Base-by-base conservation (phyloP, 2,797 vertebrate genomes). In the Coccyzus lansbergi region DNA sequence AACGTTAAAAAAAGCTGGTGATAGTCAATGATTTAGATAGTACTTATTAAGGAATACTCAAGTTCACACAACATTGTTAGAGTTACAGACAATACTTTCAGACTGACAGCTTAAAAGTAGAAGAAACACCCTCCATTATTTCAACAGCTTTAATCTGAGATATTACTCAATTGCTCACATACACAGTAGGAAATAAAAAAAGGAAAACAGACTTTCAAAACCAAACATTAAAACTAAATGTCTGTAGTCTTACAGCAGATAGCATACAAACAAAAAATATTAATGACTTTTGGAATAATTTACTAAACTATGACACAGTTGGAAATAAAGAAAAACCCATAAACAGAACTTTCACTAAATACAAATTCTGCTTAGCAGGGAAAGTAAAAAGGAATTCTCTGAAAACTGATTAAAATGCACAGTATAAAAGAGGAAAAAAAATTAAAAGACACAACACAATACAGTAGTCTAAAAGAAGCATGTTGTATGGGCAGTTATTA, bases 331-430 rank as follows among this genome's bases (percentile, higher is more conserved):
- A 46, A 89, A 91, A 93, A 53, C 34, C 33, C 85, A 90, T 74
- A 95, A 96, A 91, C 78, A 96, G 97, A 96, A 22, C 78, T 96
- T 96, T 85, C 88, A 93, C 90, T 97, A 97, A 97, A 97, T 86
- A 95, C 49, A 95, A 95, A 94, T 82, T 83, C 86, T 96, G 59
- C 70, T 93, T 95, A 92, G 40, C 62, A 89, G 44, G 88, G 59
- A 92, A 96, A 91, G 60, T n/a, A 95, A 96, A 96, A 59, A 75
- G 42, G 83, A 96, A 78, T 90, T 68, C 65, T 92, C 65, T 86
- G 79, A 94, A 97, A 97, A 88, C 38, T 92, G 91, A 97, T 97
- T 97, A 97, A 96, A 97, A 94, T 51, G 94, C 97, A 90, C 97
- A 97, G 95, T 98, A 83, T 97, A 97, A 97, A 97, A 94, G 93